Evolutionary conservation across 37 sponge, comb jelly and placozoan genomes (phyloP).

Genomic region (Halisarca cf. caerulea): DNA sequence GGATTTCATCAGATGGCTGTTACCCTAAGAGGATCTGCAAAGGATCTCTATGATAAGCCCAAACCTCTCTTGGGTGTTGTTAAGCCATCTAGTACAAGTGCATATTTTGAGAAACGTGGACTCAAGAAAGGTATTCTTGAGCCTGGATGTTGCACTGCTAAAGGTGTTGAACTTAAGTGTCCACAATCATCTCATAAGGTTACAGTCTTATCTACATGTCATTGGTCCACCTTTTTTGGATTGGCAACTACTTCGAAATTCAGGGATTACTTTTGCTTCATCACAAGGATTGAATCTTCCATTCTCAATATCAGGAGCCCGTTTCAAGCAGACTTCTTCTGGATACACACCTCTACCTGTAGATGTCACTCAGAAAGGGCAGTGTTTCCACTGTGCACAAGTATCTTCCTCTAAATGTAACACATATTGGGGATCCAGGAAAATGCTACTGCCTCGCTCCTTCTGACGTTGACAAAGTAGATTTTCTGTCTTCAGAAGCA

Average conservation of each 20-base stretch:
- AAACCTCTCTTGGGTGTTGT: constrained; percentile 1
- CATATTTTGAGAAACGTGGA: background rate
- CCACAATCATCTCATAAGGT: background rate
- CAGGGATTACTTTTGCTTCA: constrained; percentile 22
- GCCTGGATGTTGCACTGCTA: background rate
- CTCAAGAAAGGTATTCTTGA: background rate
- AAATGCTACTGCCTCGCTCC: constrained; percentile 20
- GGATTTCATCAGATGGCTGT: background rate
- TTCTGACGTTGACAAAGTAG: background rate
- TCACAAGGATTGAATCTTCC: background rate
- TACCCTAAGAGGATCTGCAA: background rate
- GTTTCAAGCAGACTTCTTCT: background rate
- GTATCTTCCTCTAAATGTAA: background rate
- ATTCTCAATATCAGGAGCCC: constrained; percentile 1
- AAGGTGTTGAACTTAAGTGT: background rate
- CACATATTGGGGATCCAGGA: background rate
- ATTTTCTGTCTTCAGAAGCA: background rate
- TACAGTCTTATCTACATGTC: background rate
- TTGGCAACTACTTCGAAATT: background rate
- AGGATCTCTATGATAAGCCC: background rate
- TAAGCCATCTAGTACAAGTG: background rate
- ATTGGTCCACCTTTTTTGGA: background rate
- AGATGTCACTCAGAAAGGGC: background rate
- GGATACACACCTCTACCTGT: background rate
- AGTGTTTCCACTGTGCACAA: background rate